Conservation (phyloP, 2,113 vertebrate genomes). For the Peromyscus leucopus region DNA sequence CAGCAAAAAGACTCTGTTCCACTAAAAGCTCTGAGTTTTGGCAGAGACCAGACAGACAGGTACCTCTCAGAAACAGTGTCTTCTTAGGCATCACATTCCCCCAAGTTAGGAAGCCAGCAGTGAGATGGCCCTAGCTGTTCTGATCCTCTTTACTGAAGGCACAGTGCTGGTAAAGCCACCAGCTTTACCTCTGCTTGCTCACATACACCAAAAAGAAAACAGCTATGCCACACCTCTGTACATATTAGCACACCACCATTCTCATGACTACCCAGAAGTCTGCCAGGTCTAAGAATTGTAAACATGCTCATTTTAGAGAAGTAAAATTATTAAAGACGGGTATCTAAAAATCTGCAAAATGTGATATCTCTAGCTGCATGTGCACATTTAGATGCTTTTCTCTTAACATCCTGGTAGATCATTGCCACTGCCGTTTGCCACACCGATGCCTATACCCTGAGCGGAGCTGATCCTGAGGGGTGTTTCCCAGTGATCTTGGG, state of each 20-base stretch:
- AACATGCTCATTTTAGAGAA: not conserved
- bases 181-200: not conserved
- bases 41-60: not conserved
- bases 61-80: constrained; percentile 24
- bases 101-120: not conserved
- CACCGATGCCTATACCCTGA: constrained; percentile 91
- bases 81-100: not conserved
- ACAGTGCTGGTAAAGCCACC: not conserved
- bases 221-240: not conserved
- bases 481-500: constrained; percentile 91
- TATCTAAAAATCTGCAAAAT: not conserved
- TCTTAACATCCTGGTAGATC: constrained; percentile 80
- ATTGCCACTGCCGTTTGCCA: constrained; percentile 90
- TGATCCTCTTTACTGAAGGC: not conserved
- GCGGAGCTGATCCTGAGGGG: constrained; percentile 89
- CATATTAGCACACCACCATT: not conserved
- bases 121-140: not conserved
- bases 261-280: not conserved
- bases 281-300: not conserved
- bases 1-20: not conserved
- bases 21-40: constrained; percentile 35
- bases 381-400: not conserved
- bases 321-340: constrained; percentile 5
- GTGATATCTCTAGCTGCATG: not conserved
- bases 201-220: not conserved